Percentiles rank a stretch among this genome's conserved stretches.
phyloP scores from a whole-genome alignment of 1,140 invertebrate genomes.

The Magallana angulata region DNA sequence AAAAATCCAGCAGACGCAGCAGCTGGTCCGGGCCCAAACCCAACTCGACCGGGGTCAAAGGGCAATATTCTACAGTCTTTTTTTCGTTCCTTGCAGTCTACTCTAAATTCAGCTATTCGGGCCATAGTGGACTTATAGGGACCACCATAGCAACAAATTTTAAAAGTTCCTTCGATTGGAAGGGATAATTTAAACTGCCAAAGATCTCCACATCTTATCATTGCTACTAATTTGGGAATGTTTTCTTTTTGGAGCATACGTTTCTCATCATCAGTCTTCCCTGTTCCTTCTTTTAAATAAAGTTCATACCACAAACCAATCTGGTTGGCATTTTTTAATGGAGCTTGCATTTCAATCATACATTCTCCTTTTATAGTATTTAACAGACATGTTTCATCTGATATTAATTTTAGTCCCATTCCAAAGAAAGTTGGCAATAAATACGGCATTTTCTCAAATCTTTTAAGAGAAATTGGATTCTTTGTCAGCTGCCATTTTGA shows the following conservation, averaged over 20 bases:
- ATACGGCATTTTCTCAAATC: conserved; percentile 54
- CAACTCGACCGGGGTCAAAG: conserved; percentile 50
- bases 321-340: conserved; percentile 48
- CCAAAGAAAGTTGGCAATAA: conserved; percentile 59
- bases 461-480: conserved; percentile 25
- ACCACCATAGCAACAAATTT: conserved; percentile 56
- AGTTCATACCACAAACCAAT: conserved; percentile 56
- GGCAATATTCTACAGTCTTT: conserved; percentile 51
- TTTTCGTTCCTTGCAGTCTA: conserved; percentile 49
- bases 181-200: conserved; percentile 58
- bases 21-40: conserved; percentile 60
- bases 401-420: conserved; percentile 50
- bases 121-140: conserved; percentile 46
- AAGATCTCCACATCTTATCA: conserved; percentile 51
- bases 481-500: conserved; percentile 57
- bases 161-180: conserved; percentile 54
- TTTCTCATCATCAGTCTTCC: background rate
- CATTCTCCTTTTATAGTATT: conserved; percentile 36
- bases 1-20: conserved; percentile 52
- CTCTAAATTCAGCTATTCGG: conserved; percentile 51
- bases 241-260: conserved; percentile 35
- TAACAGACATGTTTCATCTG: conserved; percentile 46
- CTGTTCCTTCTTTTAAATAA: conserved; percentile 48
- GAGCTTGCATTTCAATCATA: conserved; percentile 51
- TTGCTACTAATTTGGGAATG: conserved; percentile 59